A percentile compares a stretch with the other conserved stretches of the same genome.
Conservation (phyloP, 2,888 invertebrate species). For the Biston stratarius region DNA sequence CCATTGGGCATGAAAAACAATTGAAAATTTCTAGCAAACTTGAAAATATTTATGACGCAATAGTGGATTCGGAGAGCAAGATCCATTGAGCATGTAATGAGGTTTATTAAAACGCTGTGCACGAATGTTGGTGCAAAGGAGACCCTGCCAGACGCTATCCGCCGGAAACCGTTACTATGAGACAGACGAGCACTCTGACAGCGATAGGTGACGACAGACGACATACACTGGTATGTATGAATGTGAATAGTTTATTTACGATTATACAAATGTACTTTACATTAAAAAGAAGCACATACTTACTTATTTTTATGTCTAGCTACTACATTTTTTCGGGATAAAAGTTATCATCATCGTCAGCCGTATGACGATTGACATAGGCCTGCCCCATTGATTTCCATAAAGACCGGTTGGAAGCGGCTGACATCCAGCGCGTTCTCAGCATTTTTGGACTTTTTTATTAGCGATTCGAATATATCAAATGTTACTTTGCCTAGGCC, state of each 20-base stretch:
- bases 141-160: slow-evolving; percentile 66
- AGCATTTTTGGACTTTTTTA: too few species aligned
- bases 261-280: not conserved
- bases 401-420: too few species aligned
- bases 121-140: slow-evolving; percentile 68
- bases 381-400: too few species aligned
- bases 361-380: too few species aligned
- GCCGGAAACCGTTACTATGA: slow-evolving; percentile 69
- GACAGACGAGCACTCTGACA: slow-evolving; percentile 56
- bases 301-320: too few species aligned
- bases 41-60: slow-evolving; percentile 34
- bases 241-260: not conserved
- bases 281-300: not conserved
- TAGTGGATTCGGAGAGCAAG: slow-evolving; percentile 30
- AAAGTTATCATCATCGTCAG: too few species aligned
- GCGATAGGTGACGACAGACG: slow-evolving; percentile 5
- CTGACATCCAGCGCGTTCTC: too few species aligned
- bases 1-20: slow-evolving; percentile 13
- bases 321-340: too few species aligned
- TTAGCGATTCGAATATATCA: too few species aligned
- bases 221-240: not conserved
- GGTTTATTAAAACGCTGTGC: slow-evolving; percentile 71
- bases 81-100: slow-evolving; percentile 53
- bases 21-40: slow-evolving; percentile 16
- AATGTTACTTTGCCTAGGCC: too few species aligned